Percentiles rank a stretch among this genome's conserved stretches.
Evolutionary conservation across 2,888 invertebrate genomes (phyloP).

Genomic region (Leptinotarsa tumamoca): DNA sequence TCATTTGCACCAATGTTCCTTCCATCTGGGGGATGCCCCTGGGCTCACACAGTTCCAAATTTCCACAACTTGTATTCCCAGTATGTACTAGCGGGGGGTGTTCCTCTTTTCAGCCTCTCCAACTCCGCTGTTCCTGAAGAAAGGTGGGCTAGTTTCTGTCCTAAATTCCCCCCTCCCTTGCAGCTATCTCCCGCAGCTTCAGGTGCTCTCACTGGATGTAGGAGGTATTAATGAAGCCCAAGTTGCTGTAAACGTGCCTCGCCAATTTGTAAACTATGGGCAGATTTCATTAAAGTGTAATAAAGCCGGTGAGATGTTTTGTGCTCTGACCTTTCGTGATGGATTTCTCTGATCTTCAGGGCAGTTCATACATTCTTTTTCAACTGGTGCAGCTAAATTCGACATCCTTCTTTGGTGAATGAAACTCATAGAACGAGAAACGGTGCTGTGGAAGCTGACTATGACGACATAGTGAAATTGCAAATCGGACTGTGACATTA

Average conservation of each 20-base stretch:
- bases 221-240: constrained; percentile 60
- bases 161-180: constrained; percentile 58
- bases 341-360: background rate
- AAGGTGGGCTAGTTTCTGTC: constrained; percentile 63
- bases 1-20: constrained; percentile 73
- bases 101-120: constrained; percentile 48
- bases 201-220: constrained; percentile 69
- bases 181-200: constrained; percentile 62
- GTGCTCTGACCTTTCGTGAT: too few species aligned
- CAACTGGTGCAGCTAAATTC: too few species aligned
- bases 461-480: too few species aligned
- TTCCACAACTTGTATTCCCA: constrained; percentile 78
- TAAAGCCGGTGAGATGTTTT: background rate
- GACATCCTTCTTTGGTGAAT: too few species aligned
- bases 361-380: background rate
- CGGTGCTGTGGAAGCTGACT: too few species aligned
- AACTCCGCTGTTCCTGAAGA: constrained; percentile 51
- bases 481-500: too few species aligned
- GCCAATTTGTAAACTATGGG: constrained; percentile 56
- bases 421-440: too few species aligned
- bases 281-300: background rate
- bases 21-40: constrained; percentile 66
- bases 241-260: constrained; percentile 61
- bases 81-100: constrained; percentile 70
- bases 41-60: constrained; percentile 70